phyloP scores from a whole-genome alignment of 2,888 invertebrate species.

The Scaptomyza reducta region DNA sequence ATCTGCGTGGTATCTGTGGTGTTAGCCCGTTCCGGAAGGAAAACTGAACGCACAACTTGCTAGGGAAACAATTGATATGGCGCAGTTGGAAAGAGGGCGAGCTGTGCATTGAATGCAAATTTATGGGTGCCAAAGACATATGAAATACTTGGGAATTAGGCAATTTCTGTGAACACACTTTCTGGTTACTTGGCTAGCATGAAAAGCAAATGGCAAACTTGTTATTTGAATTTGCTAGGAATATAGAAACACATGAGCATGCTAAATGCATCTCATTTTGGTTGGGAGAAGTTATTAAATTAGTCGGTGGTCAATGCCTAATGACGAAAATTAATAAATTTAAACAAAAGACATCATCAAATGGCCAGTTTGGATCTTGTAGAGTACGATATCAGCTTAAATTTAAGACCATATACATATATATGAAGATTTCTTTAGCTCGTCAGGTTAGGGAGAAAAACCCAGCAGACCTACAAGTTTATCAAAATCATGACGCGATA shows the following conservation, averaged over 20 bases:
- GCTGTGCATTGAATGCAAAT: conserved; percentile 71
- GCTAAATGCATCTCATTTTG: neutral
- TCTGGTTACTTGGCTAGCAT: conserved; percentile 17
- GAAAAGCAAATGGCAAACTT: conserved; percentile 40
- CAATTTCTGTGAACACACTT: conserved; percentile 42
- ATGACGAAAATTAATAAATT: no score
- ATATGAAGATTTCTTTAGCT: no score
- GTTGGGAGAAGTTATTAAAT: neutral
- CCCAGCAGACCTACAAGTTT: no score
- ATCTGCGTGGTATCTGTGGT: conserved; percentile 67
- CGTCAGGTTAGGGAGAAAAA: no score
- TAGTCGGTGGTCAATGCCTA: neutral
- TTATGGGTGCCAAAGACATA: conserved; percentile 71
- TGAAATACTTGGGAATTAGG: conserved; percentile 73
- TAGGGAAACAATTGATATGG: conserved; percentile 65
- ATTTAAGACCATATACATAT: no score
- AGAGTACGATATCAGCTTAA: no score
- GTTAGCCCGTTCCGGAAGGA: conserved; percentile 27
- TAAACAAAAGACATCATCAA: no score
- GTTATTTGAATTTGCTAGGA: conserved; percentile 12
- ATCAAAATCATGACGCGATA: no score
- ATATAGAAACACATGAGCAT: conserved; percentile 1
- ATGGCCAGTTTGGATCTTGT: no score
- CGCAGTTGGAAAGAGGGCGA: neutral
- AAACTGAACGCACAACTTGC: conserved; percentile 53